phyloP scores from a whole-genome alignment of 2,888 invertebrate species.

The Amiota mariae region DNA sequence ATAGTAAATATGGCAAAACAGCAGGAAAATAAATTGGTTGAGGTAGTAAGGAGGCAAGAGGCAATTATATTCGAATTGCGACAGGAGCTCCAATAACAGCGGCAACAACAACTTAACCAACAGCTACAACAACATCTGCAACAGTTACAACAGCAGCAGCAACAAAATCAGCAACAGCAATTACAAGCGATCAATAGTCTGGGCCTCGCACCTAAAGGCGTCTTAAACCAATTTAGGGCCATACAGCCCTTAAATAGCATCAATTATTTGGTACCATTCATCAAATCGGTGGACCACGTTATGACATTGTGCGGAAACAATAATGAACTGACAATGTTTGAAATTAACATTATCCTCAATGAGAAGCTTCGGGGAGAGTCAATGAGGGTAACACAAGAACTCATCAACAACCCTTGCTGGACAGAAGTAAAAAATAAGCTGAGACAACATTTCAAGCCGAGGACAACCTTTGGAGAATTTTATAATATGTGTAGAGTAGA shows the following conservation, averaged over 20 bases:
- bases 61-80: too few species aligned
- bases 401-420: neutral
- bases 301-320: conserved; percentile 3
- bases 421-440: neutral
- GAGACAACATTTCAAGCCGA: neutral
- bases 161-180: neutral
- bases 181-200: too few species aligned
- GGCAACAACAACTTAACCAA: neutral
- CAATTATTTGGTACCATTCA: too few species aligned
- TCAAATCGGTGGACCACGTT: too few species aligned
- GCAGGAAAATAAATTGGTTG: too few species aligned
- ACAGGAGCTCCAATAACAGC: too few species aligned
- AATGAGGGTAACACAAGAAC: neutral
- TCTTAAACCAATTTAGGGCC: too few species aligned
- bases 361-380: conserved; percentile 1
- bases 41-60: neutral
- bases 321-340: neutral
- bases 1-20: too few species aligned
- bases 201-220: too few species aligned
- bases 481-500: too few species aligned
- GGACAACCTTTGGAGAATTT: too few species aligned
- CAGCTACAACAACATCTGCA: neutral
- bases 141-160: neutral
- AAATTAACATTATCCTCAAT: neutral
- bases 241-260: too few species aligned